Percentiles rank a stretch among this genome's conserved stretches.
Conservation (phyloP, 2,113 vertebrate genomes). For the Nothocercus nigrocapillus region DNA sequence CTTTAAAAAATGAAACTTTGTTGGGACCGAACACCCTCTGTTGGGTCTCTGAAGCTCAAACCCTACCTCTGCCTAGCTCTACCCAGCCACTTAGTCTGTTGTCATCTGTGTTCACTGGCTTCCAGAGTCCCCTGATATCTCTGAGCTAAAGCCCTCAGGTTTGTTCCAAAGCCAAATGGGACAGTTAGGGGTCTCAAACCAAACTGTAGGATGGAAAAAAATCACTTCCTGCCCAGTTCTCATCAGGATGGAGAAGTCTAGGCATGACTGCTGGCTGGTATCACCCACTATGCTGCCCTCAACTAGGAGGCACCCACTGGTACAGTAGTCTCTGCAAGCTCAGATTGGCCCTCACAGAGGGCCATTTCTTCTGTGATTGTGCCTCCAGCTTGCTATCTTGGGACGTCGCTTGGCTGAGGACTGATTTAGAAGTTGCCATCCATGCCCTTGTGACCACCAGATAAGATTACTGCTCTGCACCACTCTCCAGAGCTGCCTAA, state of each 20-base stretch:
- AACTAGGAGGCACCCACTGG: not conserved
- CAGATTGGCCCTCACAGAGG: not conserved
- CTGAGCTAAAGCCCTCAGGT: not conserved
- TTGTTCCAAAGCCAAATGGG: not conserved
- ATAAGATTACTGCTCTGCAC: constrained; percentile 69
- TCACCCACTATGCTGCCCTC: not conserved
- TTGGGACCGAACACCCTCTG: not conserved
- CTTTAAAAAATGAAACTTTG: not conserved
- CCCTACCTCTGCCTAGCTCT: not conserved
- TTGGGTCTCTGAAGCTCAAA: not conserved
- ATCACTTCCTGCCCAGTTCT: too few relatives aligned
- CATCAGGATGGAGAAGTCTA: not conserved
- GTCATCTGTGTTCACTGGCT: not conserved
- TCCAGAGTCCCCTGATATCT: not conserved
- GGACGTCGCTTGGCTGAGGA: constrained; percentile 48
- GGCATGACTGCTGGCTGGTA: not conserved
- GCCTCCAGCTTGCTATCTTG: constrained; percentile 65
- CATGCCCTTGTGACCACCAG: constrained; percentile 66
- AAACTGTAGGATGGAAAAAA: too few relatives aligned
- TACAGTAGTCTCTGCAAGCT: not conserved
- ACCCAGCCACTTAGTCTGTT: not conserved
- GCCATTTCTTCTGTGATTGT: not conserved
- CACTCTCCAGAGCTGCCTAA: constrained; percentile 59
- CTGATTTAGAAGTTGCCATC: constrained; percentile 69
- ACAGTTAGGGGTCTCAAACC: not conserved